phyloP scores from a whole-genome alignment of 2,113 vertebrate species.

The Cromileptes altivelis region DNA sequence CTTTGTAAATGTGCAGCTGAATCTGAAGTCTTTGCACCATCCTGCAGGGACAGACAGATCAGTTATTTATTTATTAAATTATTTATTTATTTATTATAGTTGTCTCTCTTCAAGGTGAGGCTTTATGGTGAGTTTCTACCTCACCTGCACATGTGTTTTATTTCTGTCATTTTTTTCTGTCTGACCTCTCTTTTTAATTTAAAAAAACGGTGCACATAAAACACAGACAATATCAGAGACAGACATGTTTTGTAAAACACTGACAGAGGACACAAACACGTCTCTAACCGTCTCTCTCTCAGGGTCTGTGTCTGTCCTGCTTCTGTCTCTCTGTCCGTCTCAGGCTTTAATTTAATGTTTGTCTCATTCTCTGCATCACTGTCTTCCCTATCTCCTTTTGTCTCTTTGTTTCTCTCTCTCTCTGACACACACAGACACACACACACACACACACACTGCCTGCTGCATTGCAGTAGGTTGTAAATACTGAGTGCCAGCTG shows the following conservation, averaged over 20 bases:
- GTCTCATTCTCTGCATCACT: conserved; percentile 48
- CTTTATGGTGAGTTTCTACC: no score
- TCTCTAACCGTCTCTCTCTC: conserved; percentile 5
- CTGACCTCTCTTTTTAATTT: no score
- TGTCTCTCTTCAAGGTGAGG: no score
- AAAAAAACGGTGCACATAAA: no score
- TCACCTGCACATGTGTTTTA: no score
- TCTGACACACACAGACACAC: conserved; percentile 23
- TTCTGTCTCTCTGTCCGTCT: conserved; percentile 31
- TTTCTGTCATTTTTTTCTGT: no score
- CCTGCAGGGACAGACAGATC: conserved; percentile 30
- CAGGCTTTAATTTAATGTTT: conserved; percentile 44
- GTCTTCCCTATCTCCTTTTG: conserved; percentile 47
- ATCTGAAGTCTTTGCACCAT: neutral
- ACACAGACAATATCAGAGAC: neutral
- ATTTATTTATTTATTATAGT: no score
- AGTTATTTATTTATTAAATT: no score
- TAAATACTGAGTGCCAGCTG: conserved; percentile 80
- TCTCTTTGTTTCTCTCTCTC: conserved; percentile 66
- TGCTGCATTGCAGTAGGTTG: conserved; percentile 85
- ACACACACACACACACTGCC: conserved; percentile 16
- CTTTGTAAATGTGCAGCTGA: neutral
- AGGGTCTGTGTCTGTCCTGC: neutral
- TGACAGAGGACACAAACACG: conserved; percentile 5
- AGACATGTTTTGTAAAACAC: neutral